Percentiles rank a stretch among this genome's conserved stretches.
These are phyloP conservation scores for Melierax canorus DNA, from an alignment of 2,113 vertebrate species.

Conservation along the genomic window DNA sequence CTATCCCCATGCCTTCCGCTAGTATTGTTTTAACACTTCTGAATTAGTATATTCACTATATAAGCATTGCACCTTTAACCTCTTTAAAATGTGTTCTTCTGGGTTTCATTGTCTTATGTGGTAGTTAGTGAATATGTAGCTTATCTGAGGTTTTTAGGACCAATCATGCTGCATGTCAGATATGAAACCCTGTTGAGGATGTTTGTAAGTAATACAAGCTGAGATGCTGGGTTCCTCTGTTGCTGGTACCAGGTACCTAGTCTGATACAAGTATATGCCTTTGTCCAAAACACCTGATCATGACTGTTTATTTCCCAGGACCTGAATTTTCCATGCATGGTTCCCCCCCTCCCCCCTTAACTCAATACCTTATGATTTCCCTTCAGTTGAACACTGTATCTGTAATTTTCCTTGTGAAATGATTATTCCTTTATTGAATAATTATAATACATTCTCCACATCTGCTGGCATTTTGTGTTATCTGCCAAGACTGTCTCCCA, in stretches of 20 bases:
- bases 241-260: neutral
- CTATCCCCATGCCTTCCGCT: neutral
- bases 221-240: neutral
- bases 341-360: neutral
- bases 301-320: neutral
- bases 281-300: neutral
- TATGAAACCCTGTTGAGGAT: neutral
- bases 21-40: neutral
- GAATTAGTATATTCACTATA: neutral
- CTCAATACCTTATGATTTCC: neutral
- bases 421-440: neutral
- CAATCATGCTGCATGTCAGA: rapidly evolving
- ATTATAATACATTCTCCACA: rapidly evolving
- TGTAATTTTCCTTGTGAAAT: neutral
- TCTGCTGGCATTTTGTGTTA: neutral
- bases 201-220: neutral
- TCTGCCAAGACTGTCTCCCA: neutral
- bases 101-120: neutral
- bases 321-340: neutral
- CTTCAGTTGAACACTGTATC: neutral
- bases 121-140: neutral
- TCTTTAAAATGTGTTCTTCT: neutral
- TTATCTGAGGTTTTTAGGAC: neutral
- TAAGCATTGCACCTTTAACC: neutral
- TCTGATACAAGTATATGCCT: neutral